Evolutionary conservation across 2,113 vertebrate species (phyloP).

Genomic region (Stegastes partitus): DNA sequence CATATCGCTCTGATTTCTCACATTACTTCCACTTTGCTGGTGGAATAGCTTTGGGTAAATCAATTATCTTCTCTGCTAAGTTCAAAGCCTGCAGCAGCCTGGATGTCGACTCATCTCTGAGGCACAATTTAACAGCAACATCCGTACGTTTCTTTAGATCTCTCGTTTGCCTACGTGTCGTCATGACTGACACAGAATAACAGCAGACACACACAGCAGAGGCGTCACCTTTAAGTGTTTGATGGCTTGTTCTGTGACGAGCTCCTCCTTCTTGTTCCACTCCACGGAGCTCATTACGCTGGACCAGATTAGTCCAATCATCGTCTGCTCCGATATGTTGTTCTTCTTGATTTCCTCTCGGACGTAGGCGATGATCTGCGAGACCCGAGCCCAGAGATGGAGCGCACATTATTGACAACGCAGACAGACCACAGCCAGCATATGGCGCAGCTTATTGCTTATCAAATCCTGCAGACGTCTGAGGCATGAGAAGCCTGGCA

Average conservation of each 20-base stretch:
- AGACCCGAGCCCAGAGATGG: conserved; percentile 12
- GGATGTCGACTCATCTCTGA: not conserved
- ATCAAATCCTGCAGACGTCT: conserved; percentile 29
- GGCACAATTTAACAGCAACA: conserved; percentile 10
- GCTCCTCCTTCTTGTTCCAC: conserved; percentile 99
- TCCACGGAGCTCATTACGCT: conserved; percentile 97
- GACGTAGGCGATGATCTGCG: conserved; percentile 91
- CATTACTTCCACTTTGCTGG: conserved; percentile 5
- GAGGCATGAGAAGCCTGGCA: conserved; percentile 12
- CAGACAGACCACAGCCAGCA: not conserved
- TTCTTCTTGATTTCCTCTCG: conserved; percentile 98
- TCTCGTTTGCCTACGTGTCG: not conserved
- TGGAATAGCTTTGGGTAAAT: conserved; percentile 22
- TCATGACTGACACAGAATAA: not conserved
- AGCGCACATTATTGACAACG: conserved; percentile 20
- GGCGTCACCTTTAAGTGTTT: conserved; percentile 91
- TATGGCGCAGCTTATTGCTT: conserved; percentile 7
- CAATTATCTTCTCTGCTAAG: not conserved
- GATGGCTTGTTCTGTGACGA: conserved; percentile 99
- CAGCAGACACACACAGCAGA: not conserved
- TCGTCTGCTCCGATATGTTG: conserved; percentile 95
- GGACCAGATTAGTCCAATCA: conserved; percentile 95
- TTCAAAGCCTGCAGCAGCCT: conserved; percentile 23
- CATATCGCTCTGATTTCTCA: conserved; percentile 2
- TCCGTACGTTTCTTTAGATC: not conserved